Percentiles rank a stretch among this genome's conserved stretches.
phyloP scores from a whole-genome alignment of 2,797 vertebrate genomes.

The Dermochelys coriacea region DNA sequence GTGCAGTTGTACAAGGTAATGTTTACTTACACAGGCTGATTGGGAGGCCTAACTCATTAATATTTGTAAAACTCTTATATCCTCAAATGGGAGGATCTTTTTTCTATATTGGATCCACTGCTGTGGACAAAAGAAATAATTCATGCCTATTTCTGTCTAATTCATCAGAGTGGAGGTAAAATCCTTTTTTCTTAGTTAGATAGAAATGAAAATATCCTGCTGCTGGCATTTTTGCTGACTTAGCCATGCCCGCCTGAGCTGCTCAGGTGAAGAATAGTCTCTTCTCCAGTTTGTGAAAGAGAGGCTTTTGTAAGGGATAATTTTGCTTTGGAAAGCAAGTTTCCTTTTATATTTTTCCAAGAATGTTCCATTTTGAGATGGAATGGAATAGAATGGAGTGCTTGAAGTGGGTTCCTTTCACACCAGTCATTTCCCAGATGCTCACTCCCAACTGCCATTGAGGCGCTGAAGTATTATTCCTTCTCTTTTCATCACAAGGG shows the following conservation, averaged over 20 bases:
- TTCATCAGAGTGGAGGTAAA: background rate
- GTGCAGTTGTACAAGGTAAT: fast-evolving
- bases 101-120: background rate
- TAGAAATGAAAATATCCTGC: background rate
- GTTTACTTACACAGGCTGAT: background rate
- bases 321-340: background rate
- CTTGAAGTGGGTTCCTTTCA: background rate
- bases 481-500: background rate
- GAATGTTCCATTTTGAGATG: background rate
- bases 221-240: background rate
- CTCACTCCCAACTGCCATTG: background rate
- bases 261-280: background rate
- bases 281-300: background rate
- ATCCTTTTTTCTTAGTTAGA: background rate
- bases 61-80: background rate
- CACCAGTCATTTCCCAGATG: fast-evolving
- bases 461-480: background rate
- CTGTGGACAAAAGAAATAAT: background rate
- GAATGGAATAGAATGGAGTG: fast-evolving
- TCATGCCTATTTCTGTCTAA: background rate
- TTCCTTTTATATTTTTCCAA: background rate
- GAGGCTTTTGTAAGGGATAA: background rate
- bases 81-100: background rate
- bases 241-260: background rate
- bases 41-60: background rate